Evolutionary conservation across 2,113 vertebrate species (phyloP).

Genomic region (Ursus arctos): DNA sequence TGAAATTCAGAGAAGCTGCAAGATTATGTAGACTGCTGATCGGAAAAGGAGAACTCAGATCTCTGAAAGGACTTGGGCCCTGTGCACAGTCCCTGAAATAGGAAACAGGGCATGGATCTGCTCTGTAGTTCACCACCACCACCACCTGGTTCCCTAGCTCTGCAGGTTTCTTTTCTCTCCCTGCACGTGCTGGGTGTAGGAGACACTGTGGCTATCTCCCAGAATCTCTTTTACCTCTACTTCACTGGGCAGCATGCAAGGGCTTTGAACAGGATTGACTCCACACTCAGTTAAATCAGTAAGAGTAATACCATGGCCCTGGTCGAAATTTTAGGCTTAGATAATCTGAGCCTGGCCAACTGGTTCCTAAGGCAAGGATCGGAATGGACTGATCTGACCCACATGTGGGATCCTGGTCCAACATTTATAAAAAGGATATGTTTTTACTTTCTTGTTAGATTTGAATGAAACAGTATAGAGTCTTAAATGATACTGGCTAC

Average conservation of each 20-base stretch:
- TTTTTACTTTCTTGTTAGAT: neutral
- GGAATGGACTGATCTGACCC: neutral
- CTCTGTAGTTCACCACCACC: neutral
- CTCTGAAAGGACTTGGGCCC: neutral
- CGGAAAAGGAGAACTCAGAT: neutral
- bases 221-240: neutral
- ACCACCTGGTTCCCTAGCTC: neutral
- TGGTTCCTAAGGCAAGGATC: neutral
- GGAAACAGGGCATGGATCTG: neutral
- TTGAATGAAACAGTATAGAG: neutral
- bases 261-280: neutral
- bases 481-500: neutral
- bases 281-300: neutral
- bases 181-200: neutral
- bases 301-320: neutral
- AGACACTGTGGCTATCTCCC: neutral
- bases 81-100: neutral
- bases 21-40: neutral
- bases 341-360: neutral
- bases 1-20: conserved; percentile 21
- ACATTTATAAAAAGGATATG: neutral
- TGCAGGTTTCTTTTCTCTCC: neutral
- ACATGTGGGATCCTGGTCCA: neutral
- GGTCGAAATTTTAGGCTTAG: neutral
- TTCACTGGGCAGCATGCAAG: neutral